phyloP scores from a whole-genome alignment of 2,113 vertebrate genomes.

The Podiceps cristatus region DNA sequence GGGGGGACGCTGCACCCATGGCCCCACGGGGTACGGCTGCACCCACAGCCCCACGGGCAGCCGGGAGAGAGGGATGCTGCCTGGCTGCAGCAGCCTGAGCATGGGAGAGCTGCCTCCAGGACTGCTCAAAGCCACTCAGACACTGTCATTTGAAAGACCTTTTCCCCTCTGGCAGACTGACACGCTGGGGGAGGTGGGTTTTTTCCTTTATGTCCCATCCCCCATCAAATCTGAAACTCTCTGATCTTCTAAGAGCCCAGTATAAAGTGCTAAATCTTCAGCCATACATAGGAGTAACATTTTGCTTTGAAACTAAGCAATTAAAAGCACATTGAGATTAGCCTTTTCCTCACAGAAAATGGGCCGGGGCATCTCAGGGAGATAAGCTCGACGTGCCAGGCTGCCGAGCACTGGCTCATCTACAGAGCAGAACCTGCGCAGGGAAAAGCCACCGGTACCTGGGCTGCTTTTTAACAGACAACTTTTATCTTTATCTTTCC shows the following conservation, averaged over 20 bases:
- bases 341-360: not conserved
- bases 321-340: not conserved
- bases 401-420: not conserved
- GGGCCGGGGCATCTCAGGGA: not conserved
- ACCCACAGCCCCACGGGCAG: not conserved
- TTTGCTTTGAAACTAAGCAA: constrained; percentile 51
- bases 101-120: fast-evolving
- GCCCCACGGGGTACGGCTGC: not conserved
- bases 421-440: not conserved
- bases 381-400: not conserved
- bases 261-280: not conserved
- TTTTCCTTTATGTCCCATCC: not conserved
- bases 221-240: not conserved
- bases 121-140: not conserved
- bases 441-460: not conserved
- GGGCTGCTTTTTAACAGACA: not conserved
- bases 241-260: not conserved
- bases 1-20: not conserved
- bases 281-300: not conserved
- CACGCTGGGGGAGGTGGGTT: not conserved
- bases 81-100: not conserved
- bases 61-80: not conserved
- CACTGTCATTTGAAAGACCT: not conserved
- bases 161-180: not conserved
- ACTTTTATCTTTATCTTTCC: not conserved